Percentiles rank a stretch among this genome's conserved stretches.
phyloP scores from a whole-genome alignment of 2,888 invertebrate genomes.

The Pycnomerus fuliginosus region DNA sequence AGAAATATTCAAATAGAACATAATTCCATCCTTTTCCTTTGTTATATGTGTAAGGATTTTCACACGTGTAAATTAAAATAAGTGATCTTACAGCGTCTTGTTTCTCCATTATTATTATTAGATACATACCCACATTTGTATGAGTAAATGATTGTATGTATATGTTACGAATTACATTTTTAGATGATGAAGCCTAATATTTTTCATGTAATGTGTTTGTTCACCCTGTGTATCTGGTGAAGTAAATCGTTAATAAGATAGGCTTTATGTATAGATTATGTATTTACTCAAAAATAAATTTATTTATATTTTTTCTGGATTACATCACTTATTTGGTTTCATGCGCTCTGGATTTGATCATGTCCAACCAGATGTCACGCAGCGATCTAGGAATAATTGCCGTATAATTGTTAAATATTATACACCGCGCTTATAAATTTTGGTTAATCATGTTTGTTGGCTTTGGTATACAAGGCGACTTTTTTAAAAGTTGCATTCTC shows the following conservation, averaged over 20 bases:
- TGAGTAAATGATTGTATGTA: no score
- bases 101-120: conserved; percentile 6
- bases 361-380: conserved; percentile 60
- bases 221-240: background rate
- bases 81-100: conserved; percentile 12
- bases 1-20: conserved; percentile 3
- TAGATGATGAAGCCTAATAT: conserved; percentile 17
- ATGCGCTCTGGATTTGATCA: conserved; percentile 57
- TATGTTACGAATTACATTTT: conserved; percentile 15
- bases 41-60: conserved; percentile 17
- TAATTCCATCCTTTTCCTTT: conserved; percentile 31
- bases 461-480: no score
- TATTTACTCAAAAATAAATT: conserved; percentile 46
- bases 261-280: conserved; percentile 30
- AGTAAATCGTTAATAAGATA: conserved; percentile 31
- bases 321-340: conserved; percentile 54
- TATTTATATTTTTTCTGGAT: conserved; percentile 41
- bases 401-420: no score
- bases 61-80: conserved; percentile 12
- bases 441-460: no score
- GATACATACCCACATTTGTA: conserved; percentile 13
- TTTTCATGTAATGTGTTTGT: conserved; percentile 21
- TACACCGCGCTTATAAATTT: no score
- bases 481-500: no score
- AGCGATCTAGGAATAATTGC: conserved; percentile 41